Evolutionary conservation across 2,113 vertebrate genomes (phyloP).

Genomic region (Plecotus auritus): DNA sequence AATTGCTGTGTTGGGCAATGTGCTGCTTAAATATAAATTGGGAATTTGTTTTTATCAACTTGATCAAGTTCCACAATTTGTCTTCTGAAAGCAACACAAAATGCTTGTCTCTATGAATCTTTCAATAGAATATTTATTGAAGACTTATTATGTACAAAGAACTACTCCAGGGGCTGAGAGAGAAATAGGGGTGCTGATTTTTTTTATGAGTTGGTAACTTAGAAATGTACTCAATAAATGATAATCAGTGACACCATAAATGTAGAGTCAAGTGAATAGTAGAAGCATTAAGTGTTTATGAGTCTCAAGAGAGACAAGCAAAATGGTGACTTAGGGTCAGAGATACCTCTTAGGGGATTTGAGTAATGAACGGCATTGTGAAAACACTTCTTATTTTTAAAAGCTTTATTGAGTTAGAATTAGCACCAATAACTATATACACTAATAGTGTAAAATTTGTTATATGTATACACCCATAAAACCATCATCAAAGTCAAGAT

Average conservation of each 20-base stretch:
- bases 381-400: background rate
- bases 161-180: background rate
- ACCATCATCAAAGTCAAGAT: background rate
- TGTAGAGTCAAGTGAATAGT: background rate
- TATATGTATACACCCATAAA: background rate
- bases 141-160: background rate
- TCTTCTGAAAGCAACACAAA: conserved; percentile 29
- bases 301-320: background rate
- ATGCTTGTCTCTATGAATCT: background rate
- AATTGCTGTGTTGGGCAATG: conserved; percentile 57
- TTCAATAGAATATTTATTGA: background rate
- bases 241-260: background rate
- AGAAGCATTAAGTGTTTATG: background rate
- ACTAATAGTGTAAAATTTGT: background rate
- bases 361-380: background rate
- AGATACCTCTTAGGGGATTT: background rate
- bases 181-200: background rate
- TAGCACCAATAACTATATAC: background rate
- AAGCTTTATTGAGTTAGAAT: background rate
- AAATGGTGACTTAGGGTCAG: background rate
- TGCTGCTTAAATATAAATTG: conserved; percentile 57
- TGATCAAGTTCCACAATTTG: conserved; percentile 58
- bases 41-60: conserved; percentile 57
- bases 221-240: background rate
- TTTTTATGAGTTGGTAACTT: background rate